A percentile compares a stretch with the other conserved stretches of the same genome.
Conservation (phyloP, 2,888 invertebrate genomes). For the Acleris emargana region DNA sequence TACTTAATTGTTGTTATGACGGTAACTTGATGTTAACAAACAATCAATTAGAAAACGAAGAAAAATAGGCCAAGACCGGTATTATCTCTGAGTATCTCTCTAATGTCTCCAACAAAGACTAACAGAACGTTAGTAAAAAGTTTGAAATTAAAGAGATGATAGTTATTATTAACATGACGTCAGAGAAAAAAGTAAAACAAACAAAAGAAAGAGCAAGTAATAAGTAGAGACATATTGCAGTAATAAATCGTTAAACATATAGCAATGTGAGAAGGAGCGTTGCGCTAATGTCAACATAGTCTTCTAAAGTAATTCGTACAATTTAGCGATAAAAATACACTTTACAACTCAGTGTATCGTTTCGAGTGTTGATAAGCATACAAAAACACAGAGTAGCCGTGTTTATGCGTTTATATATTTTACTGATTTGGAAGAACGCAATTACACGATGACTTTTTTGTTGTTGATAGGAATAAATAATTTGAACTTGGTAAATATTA, state of each 20-base stretch:
- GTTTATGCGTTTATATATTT: too few species aligned
- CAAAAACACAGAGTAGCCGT: constrained; percentile 6
- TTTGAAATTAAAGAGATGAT: neutral
- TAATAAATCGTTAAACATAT: constrained; percentile 1
- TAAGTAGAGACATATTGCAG: neutral
- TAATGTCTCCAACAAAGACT: too few species aligned
- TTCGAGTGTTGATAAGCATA: constrained; percentile 41
- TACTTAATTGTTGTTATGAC: constrained; percentile 35
- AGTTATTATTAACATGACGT: neutral
- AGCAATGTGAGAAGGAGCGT: constrained; percentile 5
- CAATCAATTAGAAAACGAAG: constrained; percentile 17
- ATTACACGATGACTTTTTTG: too few species aligned
- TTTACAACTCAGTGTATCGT: constrained; percentile 29
- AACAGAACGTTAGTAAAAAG: too few species aligned
- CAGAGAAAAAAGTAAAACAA: neutral
- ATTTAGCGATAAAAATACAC: constrained; percentile 38
- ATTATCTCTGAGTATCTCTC: neutral
- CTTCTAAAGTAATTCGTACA: constrained; percentile 26
- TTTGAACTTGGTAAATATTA: too few species aligned
- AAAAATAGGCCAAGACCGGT: neutral
- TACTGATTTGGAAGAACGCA: constrained; percentile 7
- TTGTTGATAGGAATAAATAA: too few species aligned
- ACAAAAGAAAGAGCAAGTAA: neutral
- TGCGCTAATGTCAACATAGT: constrained; percentile 12
- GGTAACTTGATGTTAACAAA: constrained; percentile 24